Conservation (phyloP, 2,113 vertebrate species). For the Boulengeromyrus knoepffleri region DNA sequence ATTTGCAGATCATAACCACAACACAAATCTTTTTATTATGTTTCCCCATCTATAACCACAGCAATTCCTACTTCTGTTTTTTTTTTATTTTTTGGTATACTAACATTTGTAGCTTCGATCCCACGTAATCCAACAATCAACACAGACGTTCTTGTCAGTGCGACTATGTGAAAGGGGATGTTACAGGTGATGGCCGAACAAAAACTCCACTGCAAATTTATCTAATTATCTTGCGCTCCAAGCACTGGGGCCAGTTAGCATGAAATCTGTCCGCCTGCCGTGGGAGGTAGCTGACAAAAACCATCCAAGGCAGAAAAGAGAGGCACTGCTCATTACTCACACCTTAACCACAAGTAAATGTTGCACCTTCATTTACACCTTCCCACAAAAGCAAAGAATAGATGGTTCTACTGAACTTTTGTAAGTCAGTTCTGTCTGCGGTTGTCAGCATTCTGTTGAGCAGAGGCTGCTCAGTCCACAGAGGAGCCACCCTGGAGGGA, state of each 20-base stretch:
- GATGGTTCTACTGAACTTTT: not conserved
- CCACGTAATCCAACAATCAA: not conserved
- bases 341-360: not conserved
- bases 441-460: not conserved
- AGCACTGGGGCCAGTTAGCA: not conserved
- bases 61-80: not conserved
- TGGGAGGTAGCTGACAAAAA: not conserved
- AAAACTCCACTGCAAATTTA: not conserved
- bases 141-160: not conserved
- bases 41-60: not conserved
- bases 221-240: not conserved
- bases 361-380: not conserved
- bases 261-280: not conserved
- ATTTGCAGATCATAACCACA: not conserved
- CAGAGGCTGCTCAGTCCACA: not conserved
- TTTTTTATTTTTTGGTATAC: not conserved
- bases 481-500: not conserved
- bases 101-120: not conserved
- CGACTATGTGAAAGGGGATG: not conserved
- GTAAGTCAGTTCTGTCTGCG: not conserved
- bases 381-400: slow-evolving; percentile 7
- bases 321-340: not conserved
- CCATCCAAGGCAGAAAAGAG: not conserved
- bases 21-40: not conserved
- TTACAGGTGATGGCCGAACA: not conserved